phyloP scores from a whole-genome alignment of 2,797 vertebrate genomes.

The Varecia variegata region DNA sequence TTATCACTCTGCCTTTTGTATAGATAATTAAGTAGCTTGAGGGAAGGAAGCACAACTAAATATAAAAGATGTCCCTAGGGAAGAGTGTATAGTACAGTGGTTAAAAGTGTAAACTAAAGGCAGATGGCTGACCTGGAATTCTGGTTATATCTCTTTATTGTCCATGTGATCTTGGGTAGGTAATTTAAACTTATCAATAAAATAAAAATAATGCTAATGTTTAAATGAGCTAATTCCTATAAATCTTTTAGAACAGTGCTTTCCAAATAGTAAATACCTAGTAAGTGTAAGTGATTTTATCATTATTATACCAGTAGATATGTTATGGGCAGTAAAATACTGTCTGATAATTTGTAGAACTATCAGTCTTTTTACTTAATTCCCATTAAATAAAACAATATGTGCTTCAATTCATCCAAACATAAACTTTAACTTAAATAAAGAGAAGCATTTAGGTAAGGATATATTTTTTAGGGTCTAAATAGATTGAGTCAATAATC shows the following conservation, averaged over 20 bases:
- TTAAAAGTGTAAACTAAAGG: not conserved
- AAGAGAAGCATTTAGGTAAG: not conserved
- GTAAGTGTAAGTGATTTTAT: not conserved
- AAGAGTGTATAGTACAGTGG: fast-evolving
- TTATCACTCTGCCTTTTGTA: not conserved
- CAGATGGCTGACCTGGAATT: not conserved
- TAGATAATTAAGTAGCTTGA: not conserved
- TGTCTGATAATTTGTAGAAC: not conserved
- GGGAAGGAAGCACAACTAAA: not conserved
- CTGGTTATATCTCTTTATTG: not conserved
- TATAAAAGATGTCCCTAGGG: not conserved
- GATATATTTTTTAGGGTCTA: not conserved
- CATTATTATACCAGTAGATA: not conserved
- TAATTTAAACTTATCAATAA: not conserved
- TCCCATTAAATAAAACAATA: not conserved
- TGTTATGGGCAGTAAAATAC: not conserved
- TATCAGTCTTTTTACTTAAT: not conserved
- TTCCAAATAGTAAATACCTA: not conserved
- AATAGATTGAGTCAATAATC: not conserved
- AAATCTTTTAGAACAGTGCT: not conserved
- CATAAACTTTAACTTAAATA: not conserved
- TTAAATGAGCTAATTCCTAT: not conserved
- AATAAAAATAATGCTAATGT: not conserved
- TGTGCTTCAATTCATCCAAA: not conserved
- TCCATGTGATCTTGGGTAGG: not conserved